Base-by-base conservation (phyloP, 2,797 vertebrate genomes). In the Schizothorax lantsangensis region DNA sequence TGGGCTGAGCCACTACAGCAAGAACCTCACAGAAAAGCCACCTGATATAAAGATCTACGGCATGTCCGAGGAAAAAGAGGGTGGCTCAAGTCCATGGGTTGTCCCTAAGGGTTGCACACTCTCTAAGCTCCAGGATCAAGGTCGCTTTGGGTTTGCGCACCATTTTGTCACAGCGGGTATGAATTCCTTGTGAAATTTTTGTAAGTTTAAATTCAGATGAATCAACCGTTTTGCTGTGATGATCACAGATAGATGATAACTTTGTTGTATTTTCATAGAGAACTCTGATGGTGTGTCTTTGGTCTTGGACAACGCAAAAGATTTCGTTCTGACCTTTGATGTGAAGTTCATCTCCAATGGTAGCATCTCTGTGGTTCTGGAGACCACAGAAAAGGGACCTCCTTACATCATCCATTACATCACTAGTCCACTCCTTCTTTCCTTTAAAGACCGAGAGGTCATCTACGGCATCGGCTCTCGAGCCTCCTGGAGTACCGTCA, bases 1-100 rank as follows among this genome's bases (percentile, higher is more conserved):
- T 40, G 97, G 96, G 5, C 86, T 97, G 81, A 97, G 97, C 88
- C 96, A 97, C 92, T 97, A 96, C 91, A 97, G 96, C 89, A 97
- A 97, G 83, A 97, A 97, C 91, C 94, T 97, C 83, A 97, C 96
- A 0, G 96, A 97, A 92, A 95, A 94, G 0, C 89, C 96, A 0
- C 96, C 97, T 0, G 95, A 95, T 64, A 21, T 95, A 8, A 95
- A 96, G 88, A 90, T 95, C 0, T 97, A 97, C 0, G 96, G 96
- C 69, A 94, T 92, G 0, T 94, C 92, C 0, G 96, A 96, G 66
- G 95, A 95, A 45, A 93, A 86, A 83, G 85, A 79, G 23, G 79
- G 77, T 38, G 83, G 72, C 83, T 9, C 0, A 2, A 90, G 0
- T 86, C 7, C 91, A 0, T 97, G 97, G 97, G 92, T 86, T 0